phyloP scores from a whole-genome alignment of 2,888 invertebrate species.

The Priapulus caudatus region DNA sequence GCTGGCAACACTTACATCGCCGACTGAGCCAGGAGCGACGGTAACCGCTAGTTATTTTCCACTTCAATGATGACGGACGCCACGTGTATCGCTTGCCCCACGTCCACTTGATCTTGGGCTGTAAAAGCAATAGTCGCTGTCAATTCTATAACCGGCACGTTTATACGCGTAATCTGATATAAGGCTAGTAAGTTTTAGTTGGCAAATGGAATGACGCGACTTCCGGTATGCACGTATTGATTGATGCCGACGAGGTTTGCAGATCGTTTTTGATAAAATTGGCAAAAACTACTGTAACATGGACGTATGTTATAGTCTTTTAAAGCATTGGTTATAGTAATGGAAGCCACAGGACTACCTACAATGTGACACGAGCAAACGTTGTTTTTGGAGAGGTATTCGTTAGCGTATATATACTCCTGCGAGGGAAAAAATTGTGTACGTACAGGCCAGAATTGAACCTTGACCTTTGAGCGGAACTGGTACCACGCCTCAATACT shows the following conservation, averaged over 20 bases:
- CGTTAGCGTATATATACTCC: background rate
- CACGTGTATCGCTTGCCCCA: background rate
- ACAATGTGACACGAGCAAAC: background rate
- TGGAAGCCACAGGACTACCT: too few relatives aligned
- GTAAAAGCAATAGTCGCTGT: too few relatives aligned
- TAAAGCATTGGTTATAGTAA: too few relatives aligned
- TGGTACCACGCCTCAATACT: conserved; percentile 1
- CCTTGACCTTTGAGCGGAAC: background rate
- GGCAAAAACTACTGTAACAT: too few relatives aligned
- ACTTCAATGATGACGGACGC: background rate
- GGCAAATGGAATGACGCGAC: too few relatives aligned
- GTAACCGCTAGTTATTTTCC: conserved; percentile 1
- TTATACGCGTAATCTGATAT: too few relatives aligned
- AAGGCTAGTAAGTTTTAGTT: too few relatives aligned
- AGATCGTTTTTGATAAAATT: too few relatives aligned
- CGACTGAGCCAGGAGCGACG: background rate
- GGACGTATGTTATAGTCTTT: too few relatives aligned
- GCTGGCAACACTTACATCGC: background rate
- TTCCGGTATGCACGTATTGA: background rate
- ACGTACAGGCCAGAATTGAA: background rate
- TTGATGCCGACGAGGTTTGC: background rate
- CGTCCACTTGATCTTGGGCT: conserved; percentile 1
- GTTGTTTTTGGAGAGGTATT: background rate
- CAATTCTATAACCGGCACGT: too few relatives aligned
- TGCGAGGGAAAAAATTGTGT: background rate